Evolutionary conservation across 2,113 vertebrate species (phyloP).

Genomic region (Mesembrinibis cayennensis): DNA sequence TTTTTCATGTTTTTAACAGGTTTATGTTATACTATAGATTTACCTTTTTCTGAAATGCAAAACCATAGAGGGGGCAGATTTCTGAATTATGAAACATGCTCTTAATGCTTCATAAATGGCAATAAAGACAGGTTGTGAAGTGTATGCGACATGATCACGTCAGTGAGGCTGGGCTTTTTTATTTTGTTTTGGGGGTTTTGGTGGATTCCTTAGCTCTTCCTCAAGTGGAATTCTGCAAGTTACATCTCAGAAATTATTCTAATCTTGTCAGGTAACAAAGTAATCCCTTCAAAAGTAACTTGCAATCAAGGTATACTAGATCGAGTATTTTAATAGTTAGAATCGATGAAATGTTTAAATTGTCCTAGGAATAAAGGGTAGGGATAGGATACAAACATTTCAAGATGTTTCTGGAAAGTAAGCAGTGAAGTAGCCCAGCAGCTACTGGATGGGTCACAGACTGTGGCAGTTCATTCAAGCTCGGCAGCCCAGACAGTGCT

Average conservation of each 20-base stretch:
- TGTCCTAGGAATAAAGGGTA: neutral
- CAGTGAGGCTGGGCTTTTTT: neutral
- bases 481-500: neutral
- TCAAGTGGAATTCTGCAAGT: neutral
- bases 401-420: neutral
- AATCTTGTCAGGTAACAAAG: neutral
- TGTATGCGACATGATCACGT: fast-evolving
- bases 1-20: neutral
- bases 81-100: neutral
- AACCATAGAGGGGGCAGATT: neutral
- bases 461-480: neutral
- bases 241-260: neutral
- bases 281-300: neutral
- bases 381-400: neutral
- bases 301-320: neutral
- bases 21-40: neutral
- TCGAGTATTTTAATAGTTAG: neutral
- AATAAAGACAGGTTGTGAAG: neutral
- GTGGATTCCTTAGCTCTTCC: neutral
- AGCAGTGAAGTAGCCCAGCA: neutral
- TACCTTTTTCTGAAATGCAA: neutral
- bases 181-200: neutral
- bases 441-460: neutral
- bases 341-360: neutral
- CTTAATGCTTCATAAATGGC: neutral